Evolutionary conservation across 37 sponge, comb jelly and placozoan species (phyloP).

Genomic region (Ianthella basta): DNA sequence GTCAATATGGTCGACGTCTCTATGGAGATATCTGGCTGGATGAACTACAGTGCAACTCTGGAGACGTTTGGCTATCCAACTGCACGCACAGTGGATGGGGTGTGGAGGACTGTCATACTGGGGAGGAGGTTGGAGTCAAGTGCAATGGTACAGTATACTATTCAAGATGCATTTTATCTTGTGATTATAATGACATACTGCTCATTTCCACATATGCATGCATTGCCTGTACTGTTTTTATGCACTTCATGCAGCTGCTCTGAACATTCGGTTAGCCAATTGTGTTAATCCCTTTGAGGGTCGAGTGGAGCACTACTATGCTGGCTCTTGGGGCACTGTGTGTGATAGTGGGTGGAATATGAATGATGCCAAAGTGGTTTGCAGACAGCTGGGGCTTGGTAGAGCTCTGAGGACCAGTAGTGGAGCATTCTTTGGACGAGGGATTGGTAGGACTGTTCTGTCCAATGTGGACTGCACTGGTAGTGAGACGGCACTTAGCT

Average conservation of each 20-base stretch:
- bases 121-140: constrained; percentile 4
- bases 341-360: constrained; percentile 26
- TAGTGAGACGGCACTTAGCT: constrained; percentile 10
- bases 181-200: too few relatives aligned
- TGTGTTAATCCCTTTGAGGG: constrained; percentile 16
- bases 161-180: too few relatives aligned
- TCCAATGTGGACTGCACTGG: constrained; percentile 29
- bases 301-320: constrained; percentile 22
- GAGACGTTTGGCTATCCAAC: constrained; percentile 11
- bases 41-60: neutral
- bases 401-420: constrained; percentile 4
- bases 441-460: neutral
- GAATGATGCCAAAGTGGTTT: constrained; percentile 22
- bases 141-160: constrained; percentile 28
- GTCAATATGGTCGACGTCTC: neutral
- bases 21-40: constrained; percentile 24
- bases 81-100: constrained; percentile 28
- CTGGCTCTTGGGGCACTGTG: constrained; percentile 35
- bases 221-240: neutral
- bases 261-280: constrained; percentile 15
- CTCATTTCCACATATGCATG: too few relatives aligned
- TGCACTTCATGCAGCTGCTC: neutral
- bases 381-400: constrained; percentile 30
- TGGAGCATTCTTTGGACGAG: constrained; percentile 4
- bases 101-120: constrained; percentile 24